A percentile compares a stretch with the other conserved stretches of the same genome.
These are phyloP conservation scores for Holothuria glaberrima DNA, from an alignment of 35 echinoderm and acorn worm species.

Conservation along the genomic window DNA sequence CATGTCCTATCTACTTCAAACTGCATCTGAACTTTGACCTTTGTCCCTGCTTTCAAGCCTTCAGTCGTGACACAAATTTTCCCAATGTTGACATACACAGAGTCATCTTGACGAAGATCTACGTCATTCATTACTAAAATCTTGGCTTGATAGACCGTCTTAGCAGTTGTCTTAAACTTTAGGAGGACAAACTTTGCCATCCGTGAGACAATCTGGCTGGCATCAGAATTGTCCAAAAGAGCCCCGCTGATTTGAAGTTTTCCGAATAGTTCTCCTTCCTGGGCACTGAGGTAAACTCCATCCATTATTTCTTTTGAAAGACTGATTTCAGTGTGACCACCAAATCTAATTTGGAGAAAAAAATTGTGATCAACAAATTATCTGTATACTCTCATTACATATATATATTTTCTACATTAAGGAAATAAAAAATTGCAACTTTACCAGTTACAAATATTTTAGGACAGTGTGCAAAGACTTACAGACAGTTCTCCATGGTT, in stretches of 20 bases:
- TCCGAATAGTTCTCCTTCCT: constrained; percentile 28
- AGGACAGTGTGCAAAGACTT: too few relatives aligned
- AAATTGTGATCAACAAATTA: neutral
- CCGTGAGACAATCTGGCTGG: constrained; percentile 28
- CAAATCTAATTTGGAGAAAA: neutral
- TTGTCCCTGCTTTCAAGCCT: neutral
- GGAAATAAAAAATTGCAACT: too few relatives aligned
- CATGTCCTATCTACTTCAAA: constrained; percentile 8
- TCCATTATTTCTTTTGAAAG: neutral
- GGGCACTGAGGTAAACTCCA: constrained; percentile 19
- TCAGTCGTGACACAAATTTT: neutral
- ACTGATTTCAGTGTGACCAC: neutral
- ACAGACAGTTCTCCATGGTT: too few relatives aligned
- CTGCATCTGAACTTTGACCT: constrained; percentile 33
- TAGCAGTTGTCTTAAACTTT: neutral
- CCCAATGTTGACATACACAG: neutral
- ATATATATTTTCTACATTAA: neutral
- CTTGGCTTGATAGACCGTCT: constrained; percentile 14
- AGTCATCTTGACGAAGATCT: neutral
- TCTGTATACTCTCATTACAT: too few relatives aligned
- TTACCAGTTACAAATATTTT: too few relatives aligned
- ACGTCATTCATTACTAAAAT: neutral
- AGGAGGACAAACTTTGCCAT: constrained; percentile 27
- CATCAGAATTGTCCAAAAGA: constrained; percentile 39
- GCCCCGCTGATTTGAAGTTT: neutral